Evolutionary conservation across 2,888 invertebrate genomes (phyloP).

Genomic region (Labia minor): DNA sequence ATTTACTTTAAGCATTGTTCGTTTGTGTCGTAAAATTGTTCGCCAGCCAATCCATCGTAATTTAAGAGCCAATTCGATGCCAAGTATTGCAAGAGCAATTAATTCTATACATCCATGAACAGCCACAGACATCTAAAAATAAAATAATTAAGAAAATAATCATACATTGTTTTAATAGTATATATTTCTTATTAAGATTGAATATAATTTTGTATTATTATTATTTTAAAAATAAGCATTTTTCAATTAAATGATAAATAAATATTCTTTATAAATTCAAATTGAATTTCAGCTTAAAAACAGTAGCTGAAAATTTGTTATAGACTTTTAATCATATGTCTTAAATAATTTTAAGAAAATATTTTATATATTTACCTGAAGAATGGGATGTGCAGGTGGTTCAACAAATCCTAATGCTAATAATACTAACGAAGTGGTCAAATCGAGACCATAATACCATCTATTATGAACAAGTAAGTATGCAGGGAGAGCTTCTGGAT

Average conservation of each 20-base stretch:
- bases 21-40: conserved; percentile 70
- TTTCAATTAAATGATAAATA: neutral
- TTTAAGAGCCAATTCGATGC: conserved; percentile 66
- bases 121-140: conserved; percentile 56
- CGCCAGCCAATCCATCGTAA: conserved; percentile 76
- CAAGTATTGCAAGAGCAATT: conserved; percentile 61
- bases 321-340: too few relatives aligned
- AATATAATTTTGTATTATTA: neutral
- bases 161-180: too few relatives aligned
- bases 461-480: conserved; percentile 78
- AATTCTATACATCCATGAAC: conserved; percentile 74
- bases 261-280: too few relatives aligned
- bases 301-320: too few relatives aligned
- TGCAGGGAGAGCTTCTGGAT: conserved; percentile 70
- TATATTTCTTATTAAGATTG: conserved; percentile 18
- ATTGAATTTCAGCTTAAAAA: too few relatives aligned
- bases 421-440: conserved; percentile 62
- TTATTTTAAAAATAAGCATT: neutral
- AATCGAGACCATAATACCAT: conserved; percentile 75
- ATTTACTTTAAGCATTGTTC: conserved; percentile 74
- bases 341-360: too few relatives aligned
- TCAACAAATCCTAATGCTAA: conserved; percentile 68
- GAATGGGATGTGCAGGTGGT: conserved; percentile 63
- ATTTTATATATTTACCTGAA: conserved; percentile 52
- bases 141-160: conserved; percentile 18